A percentile compares a stretch with the other conserved stretches of the same genome.
Conservation (phyloP, 2,888 invertebrate species). For the Capitulum mitella region DNA sequence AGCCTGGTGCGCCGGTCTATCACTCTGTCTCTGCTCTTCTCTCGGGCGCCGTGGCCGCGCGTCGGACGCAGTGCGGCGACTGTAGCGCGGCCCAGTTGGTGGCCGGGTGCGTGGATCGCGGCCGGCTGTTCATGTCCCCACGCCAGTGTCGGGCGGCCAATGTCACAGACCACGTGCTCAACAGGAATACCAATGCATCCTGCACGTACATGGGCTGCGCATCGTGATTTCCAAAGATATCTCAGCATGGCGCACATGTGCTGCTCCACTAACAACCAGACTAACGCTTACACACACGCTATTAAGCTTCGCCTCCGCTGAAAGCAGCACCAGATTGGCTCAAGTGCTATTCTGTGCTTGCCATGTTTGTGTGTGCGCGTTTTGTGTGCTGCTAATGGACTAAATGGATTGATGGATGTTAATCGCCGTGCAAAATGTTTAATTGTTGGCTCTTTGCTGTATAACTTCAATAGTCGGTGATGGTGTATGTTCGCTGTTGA, state of each 20-base stretch:
- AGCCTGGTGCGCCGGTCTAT: background rate
- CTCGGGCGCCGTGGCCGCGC: background rate
- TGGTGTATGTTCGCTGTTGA: background rate
- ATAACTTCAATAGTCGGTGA: background rate
- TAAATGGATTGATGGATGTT: no score
- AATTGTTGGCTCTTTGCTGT: background rate
- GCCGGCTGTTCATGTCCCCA: background rate
- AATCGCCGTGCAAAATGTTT: background rate
- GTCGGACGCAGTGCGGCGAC: background rate
- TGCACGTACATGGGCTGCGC: slow-evolving; percentile 1
- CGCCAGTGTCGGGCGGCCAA: background rate
- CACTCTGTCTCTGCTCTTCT: background rate
- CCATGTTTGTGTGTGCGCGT: background rate
- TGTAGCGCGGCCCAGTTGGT: background rate
- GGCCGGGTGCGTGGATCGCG: background rate
- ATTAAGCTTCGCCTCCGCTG: background rate
- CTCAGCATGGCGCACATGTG: background rate
- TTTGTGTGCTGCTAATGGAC: background rate
- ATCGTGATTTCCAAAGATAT: background rate
- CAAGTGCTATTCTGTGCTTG: background rate
- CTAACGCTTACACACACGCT: slow-evolving; percentile 15
- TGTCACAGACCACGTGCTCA: background rate
- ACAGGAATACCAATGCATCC: background rate
- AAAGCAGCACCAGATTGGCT: background rate
- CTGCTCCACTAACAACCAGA: background rate